phyloP scores from a whole-genome alignment of 2,797 vertebrate species.

The Hemitrygon akajei region DNA sequence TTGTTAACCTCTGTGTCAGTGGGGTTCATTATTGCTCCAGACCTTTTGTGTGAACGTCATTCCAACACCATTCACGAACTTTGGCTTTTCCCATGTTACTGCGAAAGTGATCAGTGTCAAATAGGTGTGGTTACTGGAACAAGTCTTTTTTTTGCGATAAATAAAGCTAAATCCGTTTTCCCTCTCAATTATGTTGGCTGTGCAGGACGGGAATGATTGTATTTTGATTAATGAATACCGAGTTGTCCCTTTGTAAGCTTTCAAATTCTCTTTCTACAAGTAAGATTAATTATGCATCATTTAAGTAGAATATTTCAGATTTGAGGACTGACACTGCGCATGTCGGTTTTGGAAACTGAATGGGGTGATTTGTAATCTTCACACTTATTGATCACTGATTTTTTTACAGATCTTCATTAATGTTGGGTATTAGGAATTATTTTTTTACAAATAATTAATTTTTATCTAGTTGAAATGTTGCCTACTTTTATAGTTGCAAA shows the following conservation, averaged over 20 bases:
- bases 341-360: background rate
- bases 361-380: background rate
- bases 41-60: background rate
- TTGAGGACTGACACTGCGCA: background rate
- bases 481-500: background rate
- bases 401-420: background rate
- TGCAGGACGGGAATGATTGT: background rate
- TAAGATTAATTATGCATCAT: background rate
- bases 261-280: background rate
- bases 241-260: background rate
- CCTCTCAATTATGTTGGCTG: background rate
- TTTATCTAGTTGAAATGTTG: background rate
- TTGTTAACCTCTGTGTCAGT: background rate
- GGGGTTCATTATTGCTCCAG: background rate
- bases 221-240: background rate
- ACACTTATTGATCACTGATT: background rate
- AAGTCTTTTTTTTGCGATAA: background rate
- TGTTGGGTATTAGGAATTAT: background rate
- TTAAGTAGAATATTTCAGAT: background rate
- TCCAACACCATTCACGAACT: background rate
- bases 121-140: background rate
- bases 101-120: background rate
- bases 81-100: background rate
- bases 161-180: background rate
- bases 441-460: background rate